phyloP scores from a whole-genome alignment of 2,113 vertebrate species.

The Cynoglossus semilaevis region DNA sequence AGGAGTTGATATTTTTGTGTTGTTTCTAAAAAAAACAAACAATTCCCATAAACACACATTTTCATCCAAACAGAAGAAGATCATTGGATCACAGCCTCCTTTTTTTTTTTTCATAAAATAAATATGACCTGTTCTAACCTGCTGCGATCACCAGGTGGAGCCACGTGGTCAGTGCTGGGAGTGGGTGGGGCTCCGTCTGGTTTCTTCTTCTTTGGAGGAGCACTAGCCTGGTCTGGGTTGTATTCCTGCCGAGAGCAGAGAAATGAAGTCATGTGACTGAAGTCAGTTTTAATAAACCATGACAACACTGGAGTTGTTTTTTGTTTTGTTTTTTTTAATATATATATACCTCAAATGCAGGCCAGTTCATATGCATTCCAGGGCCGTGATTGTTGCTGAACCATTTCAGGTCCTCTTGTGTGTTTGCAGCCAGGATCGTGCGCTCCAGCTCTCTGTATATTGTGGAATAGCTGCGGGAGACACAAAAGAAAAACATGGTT shows the following conservation, averaged over 20 bases:
- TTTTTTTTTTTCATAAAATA: neutral
- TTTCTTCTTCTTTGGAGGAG: slow-evolving; percentile 88
- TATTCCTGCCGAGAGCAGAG: slow-evolving; percentile 80
- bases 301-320: neutral
- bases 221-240: slow-evolving; percentile 89
- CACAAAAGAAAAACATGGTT: slow-evolving; percentile 36
- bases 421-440: slow-evolving; percentile 85
- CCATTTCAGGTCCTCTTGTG: slow-evolving; percentile 97
- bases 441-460: slow-evolving; percentile 96
- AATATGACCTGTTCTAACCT: slow-evolving; percentile 72
- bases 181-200: slow-evolving; percentile 83
- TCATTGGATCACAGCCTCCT: too few species aligned
- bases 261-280: neutral
- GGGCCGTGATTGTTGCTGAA: slow-evolving; percentile 94
- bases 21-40: too few species aligned
- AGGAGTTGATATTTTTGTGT: too few species aligned
- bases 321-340: accelerated
- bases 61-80: too few species aligned
- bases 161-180: slow-evolving; percentile 81
- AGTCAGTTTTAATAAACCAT: neutral
- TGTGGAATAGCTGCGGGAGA: slow-evolving; percentile 80
- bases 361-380: slow-evolving; percentile 97
- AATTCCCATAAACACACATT: too few species aligned
- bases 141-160: slow-evolving; percentile 87
- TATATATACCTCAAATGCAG: slow-evolving; percentile 88